Evolutionary conservation across 2,797 vertebrate species (phyloP).

Genomic region (Leuciscus waleckii): DNA sequence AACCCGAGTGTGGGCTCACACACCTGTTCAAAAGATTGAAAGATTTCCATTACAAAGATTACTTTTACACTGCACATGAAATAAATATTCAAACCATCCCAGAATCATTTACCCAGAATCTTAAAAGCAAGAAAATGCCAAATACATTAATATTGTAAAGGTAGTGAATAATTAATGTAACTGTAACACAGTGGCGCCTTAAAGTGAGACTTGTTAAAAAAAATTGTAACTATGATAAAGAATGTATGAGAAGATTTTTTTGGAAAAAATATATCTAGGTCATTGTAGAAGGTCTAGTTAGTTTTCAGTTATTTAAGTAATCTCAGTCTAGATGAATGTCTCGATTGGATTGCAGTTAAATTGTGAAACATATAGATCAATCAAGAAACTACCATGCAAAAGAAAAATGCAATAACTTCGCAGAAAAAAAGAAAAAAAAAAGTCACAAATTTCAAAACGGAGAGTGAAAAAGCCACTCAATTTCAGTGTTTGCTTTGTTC

Average conservation of each 20-base stretch:
- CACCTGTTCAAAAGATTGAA: background rate
- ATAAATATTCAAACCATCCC: slow-evolving; percentile 40
- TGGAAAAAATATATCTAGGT: slow-evolving; percentile 9
- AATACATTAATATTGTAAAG: slow-evolving; percentile 39
- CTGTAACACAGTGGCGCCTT: slow-evolving; percentile 20
- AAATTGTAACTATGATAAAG: slow-evolving; percentile 10
- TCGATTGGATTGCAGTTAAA: slow-evolving; percentile 11
- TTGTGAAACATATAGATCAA: background rate
- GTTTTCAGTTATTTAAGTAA: background rate
- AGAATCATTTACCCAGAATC: slow-evolving; percentile 4
- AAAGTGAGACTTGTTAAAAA: slow-evolving; percentile 24
- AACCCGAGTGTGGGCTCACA: background rate
- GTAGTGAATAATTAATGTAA: slow-evolving; percentile 27
- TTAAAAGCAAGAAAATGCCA: slow-evolving; percentile 34
- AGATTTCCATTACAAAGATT: background rate
- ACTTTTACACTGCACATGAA: slow-evolving; percentile 7
- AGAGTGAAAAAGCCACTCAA: background rate
- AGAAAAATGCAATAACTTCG: background rate
- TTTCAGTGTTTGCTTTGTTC: background rate
- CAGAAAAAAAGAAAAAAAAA: no score
- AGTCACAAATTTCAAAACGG: no score
- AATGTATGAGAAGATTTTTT: background rate
- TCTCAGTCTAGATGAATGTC: slow-evolving; percentile 7
- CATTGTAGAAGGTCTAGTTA: slow-evolving; percentile 9
- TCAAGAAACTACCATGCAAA: background rate